These are phyloP conservation scores for Tauraco erythrolophus DNA, from an alignment of 2,113 vertebrate species.

Conservation along the genomic window DNA sequence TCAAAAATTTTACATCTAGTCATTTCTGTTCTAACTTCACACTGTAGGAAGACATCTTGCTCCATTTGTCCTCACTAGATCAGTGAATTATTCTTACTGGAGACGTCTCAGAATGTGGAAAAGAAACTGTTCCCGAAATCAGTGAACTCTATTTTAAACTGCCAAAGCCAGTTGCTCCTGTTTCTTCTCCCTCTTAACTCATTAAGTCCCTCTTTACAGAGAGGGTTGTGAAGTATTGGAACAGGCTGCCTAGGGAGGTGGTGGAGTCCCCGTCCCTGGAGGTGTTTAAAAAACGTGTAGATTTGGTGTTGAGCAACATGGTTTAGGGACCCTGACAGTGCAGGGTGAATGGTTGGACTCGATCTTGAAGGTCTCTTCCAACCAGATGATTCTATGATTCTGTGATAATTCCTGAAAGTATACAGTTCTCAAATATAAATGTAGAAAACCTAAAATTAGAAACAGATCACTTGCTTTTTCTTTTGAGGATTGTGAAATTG, in stretches of 20 bases:
- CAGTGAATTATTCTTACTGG: not conserved
- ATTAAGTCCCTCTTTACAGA: no score
- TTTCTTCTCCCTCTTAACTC: not conserved
- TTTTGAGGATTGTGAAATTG: not conserved
- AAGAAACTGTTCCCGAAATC: not conserved
- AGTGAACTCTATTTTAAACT: not conserved
- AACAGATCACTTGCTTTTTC: not conserved
- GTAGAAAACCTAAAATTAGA: conserved; percentile 6
- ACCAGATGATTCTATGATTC: no score
- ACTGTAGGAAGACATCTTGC: not conserved
- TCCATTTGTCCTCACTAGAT: not conserved
- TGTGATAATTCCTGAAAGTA: conserved; percentile 29
- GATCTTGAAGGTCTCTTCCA: no score
- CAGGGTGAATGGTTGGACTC: no score
- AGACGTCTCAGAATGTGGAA: not conserved
- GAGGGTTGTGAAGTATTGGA: no score
- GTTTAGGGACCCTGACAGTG: no score
- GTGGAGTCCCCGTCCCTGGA: no score
- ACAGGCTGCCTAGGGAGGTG: no score
- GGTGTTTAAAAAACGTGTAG: no score
- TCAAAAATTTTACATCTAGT: not conserved
- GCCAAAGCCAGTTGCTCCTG: not conserved
- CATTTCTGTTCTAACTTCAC: not conserved
- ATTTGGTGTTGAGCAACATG: no score
- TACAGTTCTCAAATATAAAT: not conserved